phyloP scores from a whole-genome alignment of 2,113 vertebrate species.

The Eubucco bourcierii region DNA sequence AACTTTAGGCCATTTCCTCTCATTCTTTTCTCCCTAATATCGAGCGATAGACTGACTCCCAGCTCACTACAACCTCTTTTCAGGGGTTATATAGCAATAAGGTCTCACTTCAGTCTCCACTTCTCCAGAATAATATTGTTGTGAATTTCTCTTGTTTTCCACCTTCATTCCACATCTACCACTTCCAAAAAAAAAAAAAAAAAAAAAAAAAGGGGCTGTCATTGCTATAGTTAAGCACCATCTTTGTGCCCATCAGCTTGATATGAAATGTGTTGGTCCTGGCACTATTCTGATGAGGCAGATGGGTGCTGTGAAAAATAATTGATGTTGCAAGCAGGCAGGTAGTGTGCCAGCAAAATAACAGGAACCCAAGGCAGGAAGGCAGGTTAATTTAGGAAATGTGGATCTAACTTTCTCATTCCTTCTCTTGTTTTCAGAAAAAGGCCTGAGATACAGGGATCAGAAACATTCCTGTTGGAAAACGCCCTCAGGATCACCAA shows the following conservation, averaged over 20 bases:
- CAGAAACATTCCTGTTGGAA: no score
- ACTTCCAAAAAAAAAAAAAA: background rate
- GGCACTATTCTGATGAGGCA: background rate
- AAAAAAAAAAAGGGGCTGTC: background rate
- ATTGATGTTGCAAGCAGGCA: background rate
- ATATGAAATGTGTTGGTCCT: background rate
- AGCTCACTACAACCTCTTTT: no score
- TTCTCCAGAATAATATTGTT: fast-evolving
- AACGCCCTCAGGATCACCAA: no score
- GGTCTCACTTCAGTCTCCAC: no score
- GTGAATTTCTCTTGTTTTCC: background rate
- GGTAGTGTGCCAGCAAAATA: background rate
- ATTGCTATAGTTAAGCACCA: background rate
- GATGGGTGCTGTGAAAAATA: fast-evolving
- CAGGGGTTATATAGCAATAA: no score
- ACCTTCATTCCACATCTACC: background rate
- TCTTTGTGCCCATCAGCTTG: background rate
- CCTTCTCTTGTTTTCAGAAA: background rate
- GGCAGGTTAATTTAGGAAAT: background rate
- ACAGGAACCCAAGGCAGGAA: background rate
- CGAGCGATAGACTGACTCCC: no score
- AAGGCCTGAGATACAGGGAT: background rate
- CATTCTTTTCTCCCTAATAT: no score
- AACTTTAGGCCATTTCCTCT: no score
- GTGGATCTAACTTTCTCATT: background rate